Percentiles rank a stretch among this genome's conserved stretches.
Evolutionary conservation across 1,140 invertebrate species (phyloP).

Genomic region (Cotesia glomerata): DNA sequence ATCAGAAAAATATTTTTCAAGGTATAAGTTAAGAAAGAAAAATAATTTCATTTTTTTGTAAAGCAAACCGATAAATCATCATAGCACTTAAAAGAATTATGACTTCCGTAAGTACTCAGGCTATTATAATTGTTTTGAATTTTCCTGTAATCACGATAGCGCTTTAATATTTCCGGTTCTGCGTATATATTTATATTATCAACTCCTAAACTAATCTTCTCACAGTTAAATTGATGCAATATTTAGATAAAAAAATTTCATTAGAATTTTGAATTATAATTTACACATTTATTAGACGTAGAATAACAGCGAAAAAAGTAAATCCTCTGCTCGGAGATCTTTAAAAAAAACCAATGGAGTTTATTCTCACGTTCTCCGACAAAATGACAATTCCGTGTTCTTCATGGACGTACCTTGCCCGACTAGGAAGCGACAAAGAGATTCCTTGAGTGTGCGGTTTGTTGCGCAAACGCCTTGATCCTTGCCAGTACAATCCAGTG

Average conservation of each 20-base stretch:
- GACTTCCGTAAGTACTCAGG: slow-evolving; percentile 21
- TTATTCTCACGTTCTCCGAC: slow-evolving; percentile 44
- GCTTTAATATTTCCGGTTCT: slow-evolving; percentile 29
- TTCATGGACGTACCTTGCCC: slow-evolving; percentile 32
- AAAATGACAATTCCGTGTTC: slow-evolving; percentile 52
- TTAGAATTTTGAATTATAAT: background rate
- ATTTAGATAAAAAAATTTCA: too few species aligned
- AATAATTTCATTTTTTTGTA: background rate
- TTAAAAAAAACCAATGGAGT: too few species aligned
- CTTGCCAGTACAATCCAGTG: slow-evolving; percentile 2
- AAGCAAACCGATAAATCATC: slow-evolving; percentile 25
- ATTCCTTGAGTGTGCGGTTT: slow-evolving; percentile 21
- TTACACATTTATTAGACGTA: too few species aligned
- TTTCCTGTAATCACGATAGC: slow-evolving; percentile 35
- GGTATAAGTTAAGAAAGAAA: too few species aligned
- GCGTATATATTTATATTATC: background rate
- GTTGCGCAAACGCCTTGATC: slow-evolving; percentile 19
- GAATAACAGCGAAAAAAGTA: background rate
- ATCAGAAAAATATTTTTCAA: too few species aligned
- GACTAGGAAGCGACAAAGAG: slow-evolving; percentile 31
- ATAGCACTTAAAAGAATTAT: slow-evolving; percentile 7
- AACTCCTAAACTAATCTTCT: background rate
- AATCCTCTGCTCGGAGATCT: too few species aligned
- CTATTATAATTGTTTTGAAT: slow-evolving; percentile 24
- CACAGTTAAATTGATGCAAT: too few species aligned